These are phyloP conservation scores for Girardinichthys multiradiatus DNA, from an alignment of 2,113 vertebrate genomes.

Conservation along the genomic window DNA sequence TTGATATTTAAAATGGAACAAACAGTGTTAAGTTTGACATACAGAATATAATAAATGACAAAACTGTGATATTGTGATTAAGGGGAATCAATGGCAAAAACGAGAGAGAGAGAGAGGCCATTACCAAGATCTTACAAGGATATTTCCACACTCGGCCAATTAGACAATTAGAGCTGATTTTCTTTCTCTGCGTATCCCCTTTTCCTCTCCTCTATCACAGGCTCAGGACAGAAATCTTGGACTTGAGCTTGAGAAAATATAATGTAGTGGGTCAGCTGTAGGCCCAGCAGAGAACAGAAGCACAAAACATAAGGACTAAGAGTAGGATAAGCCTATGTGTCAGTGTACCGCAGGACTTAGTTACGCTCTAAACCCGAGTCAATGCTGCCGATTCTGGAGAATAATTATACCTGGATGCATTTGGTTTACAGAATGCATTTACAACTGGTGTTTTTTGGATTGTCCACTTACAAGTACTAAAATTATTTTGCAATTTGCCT, in stretches of 20 bases:
- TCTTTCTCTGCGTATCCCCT: conserved; percentile 12
- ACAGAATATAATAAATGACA: too few relatives aligned
- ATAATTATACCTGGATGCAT: conserved; percentile 47
- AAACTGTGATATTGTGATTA: too few relatives aligned
- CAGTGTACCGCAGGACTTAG: conserved; percentile 48
- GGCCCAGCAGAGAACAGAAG: conserved; percentile 18
- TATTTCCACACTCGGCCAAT: conserved; percentile 60
- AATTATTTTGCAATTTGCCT: not conserved
- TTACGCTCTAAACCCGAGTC: conserved; percentile 58
- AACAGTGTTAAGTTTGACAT: too few relatives aligned
- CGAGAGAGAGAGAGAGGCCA: conserved; percentile 37
- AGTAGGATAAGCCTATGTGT: conserved; percentile 28
- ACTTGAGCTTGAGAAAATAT: not conserved
- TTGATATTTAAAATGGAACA: too few relatives aligned
- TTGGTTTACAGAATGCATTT: conserved; percentile 10
- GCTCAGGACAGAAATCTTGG: conserved; percentile 1
- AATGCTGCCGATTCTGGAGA: conserved; percentile 43
- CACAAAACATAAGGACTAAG: conserved; percentile 17
- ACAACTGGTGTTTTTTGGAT: conserved; percentile 16
- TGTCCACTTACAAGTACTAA: not conserved
- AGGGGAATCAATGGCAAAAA: too few relatives aligned
- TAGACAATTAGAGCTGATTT: conserved; percentile 57
- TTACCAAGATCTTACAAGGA: conserved; percentile 49
- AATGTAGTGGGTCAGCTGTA: not conserved
- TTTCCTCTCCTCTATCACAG: not conserved